Conservation (phyloP, 1,140 invertebrate species). For the Drosophila quadrilineata region DNA sequence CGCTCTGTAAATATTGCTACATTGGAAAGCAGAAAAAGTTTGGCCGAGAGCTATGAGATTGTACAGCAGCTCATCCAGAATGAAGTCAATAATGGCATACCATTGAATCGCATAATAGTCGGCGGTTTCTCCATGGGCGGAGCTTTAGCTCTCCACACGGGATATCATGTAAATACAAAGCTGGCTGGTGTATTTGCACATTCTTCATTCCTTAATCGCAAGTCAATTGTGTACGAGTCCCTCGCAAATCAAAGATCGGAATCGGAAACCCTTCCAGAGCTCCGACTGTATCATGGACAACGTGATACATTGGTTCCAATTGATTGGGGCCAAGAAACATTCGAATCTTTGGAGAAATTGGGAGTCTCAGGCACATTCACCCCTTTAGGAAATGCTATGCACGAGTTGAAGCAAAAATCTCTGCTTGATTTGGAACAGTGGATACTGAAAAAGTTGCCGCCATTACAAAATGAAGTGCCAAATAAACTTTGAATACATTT, state of each 20-base stretch:
- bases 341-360: constrained; percentile 80
- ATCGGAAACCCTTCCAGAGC: constrained; percentile 53
- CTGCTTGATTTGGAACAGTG: constrained; percentile 82
- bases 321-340: constrained; percentile 83
- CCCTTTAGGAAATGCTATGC: constrained; percentile 82
- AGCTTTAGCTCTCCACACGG: constrained; percentile 85
- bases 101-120: constrained; percentile 85
- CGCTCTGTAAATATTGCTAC: constrained; percentile 83
- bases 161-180: constrained; percentile 84
- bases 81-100: constrained; percentile 85
- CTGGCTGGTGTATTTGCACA: constrained; percentile 87
- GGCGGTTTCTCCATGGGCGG: constrained; percentile 91
- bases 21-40: constrained; percentile 84
- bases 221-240: constrained; percentile 85
- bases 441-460: constrained; percentile 82
- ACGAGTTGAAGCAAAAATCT: constrained; percentile 83
- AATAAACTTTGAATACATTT: constrained; percentile 55
- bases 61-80: constrained; percentile 84
- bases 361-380: constrained; percentile 83
- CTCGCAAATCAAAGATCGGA: constrained; percentile 41
- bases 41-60: constrained; percentile 83
- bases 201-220: constrained; percentile 87
- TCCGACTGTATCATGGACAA: constrained; percentile 83
- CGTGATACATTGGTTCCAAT: constrained; percentile 83
- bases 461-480: constrained; percentile 36